A percentile compares a stretch with the other conserved stretches of the same genome.
Conservation (phyloP, 2,113 vertebrate species). For the Sigmodon hispidus region DNA sequence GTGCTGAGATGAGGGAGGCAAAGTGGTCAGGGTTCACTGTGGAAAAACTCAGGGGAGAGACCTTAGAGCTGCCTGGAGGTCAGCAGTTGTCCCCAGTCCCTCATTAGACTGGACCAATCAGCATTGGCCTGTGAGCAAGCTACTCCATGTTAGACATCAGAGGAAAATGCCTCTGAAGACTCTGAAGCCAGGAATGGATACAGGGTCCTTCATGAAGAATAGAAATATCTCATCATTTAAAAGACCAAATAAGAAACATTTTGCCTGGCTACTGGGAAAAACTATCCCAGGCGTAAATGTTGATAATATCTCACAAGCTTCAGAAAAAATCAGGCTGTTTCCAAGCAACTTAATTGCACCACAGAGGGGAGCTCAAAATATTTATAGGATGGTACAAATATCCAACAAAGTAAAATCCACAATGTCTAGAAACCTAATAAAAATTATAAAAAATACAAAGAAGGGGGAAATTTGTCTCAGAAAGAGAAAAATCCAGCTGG, state of each 20-base stretch:
- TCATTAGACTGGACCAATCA: neutral
- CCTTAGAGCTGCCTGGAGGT: neutral
- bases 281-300: slow-evolving; percentile 38
- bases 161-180: slow-evolving; percentile 10
- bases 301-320: neutral
- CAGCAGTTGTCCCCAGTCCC: neutral
- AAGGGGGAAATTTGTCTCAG: slow-evolving; percentile 43
- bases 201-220: neutral
- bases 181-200: neutral
- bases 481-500: slow-evolving; percentile 19
- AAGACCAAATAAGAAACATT: slow-evolving; percentile 11
- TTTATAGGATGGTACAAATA: slow-evolving; percentile 54
- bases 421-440: slow-evolving; percentile 30
- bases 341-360: slow-evolving; percentile 21
- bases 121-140: neutral
- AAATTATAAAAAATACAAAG: slow-evolving; percentile 6
- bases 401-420: slow-evolving; percentile 39
- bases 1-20: neutral
- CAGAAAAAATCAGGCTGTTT: slow-evolving; percentile 42
- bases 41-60: neutral
- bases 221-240: neutral
- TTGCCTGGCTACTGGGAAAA: neutral
- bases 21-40: neutral
- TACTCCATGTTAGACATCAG: neutral
- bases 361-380: slow-evolving; percentile 44